Conservation (phyloP, 92 coral and sea anemone genomes). For the Zoanthus solanderi region DNA sequence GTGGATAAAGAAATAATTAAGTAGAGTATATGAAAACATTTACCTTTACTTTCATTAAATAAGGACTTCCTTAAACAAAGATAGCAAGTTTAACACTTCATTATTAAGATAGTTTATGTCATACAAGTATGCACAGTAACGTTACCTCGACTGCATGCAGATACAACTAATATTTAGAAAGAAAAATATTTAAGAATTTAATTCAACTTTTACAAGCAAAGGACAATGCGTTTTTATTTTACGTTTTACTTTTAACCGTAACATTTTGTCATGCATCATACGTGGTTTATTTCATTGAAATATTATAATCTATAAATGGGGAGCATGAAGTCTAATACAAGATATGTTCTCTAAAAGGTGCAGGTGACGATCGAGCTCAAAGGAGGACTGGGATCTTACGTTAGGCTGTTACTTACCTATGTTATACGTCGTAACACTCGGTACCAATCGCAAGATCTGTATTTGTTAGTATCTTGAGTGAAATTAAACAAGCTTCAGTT, state of each 20-base stretch:
- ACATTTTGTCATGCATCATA: too few relatives aligned
- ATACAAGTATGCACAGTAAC: background rate
- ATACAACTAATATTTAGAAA: too few relatives aligned
- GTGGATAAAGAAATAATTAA: background rate
- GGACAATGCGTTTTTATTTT: background rate
- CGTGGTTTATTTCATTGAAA: too few relatives aligned
- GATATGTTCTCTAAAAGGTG: background rate
- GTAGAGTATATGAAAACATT: too few relatives aligned
- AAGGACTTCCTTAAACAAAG: background rate
- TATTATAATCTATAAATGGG: too few relatives aligned
- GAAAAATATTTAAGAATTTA: background rate
- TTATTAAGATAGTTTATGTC: background rate
- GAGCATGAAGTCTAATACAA: background rate
- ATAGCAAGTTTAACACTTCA: background rate
- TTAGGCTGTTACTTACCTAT: constrained; percentile 52
- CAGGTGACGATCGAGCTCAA: constrained; percentile 1
- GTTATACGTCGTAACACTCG: constrained; percentile 96
- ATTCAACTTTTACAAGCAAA: background rate
- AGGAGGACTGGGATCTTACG: background rate
- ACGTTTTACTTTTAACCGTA: background rate
- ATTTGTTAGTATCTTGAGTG: constrained; percentile 93
- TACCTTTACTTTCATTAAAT: background rate
- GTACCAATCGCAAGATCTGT: constrained; percentile 96
- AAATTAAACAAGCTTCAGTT: constrained; percentile 85
- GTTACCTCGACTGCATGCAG: too few relatives aligned